Base-by-base conservation (phyloP, 2,797 vertebrate species). In the Gobio occitaniae region DNA sequence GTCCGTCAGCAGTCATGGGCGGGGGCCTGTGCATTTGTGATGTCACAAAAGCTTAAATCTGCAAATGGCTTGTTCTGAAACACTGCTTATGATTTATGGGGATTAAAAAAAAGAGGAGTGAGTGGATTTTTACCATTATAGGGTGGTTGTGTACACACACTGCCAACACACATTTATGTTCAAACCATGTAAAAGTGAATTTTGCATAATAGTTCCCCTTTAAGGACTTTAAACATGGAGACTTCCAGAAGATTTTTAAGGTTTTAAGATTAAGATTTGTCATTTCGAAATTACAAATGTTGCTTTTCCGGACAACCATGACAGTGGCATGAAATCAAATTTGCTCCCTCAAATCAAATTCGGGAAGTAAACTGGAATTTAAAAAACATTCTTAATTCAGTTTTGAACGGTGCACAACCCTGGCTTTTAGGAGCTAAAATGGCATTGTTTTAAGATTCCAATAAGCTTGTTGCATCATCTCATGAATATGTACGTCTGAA, bases 381-480 rank as follows among this genome's bases (percentile, higher is more conserved):
- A 59, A 15, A 29, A 38, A 32, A 36, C 19, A 38, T 56, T 56
- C 11, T 38, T 21, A 56, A 21, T 38, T 21, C 66, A 32, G 38
- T 72, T 72, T 61, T 63, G 25, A 63, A 71, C 0, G 10, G 38
- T 29, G 56, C 59, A 76, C 32, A 75, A 41, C 16, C n/a, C n/a
- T 76, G 10, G 47, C 32, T 70, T 78, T 78, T 47, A 36, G 25
- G 7, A 44, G 25, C 63, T 78, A 48, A 71, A 78, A 70, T 25
- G n/a, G 25, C 38, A 78, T 78, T 78, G 52, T 84, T 84, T 84
- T 71, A 78, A 61, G 21, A 84, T 63, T 84, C 8, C 70, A 71
- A 84, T 68, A 50, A 44, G 83, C 29, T 71, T 29, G 76, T 84
- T 84, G 65, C 83, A 78, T 84, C 75, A 84, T 21, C 83, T 84